Conservation (phyloP, 2,113 vertebrate genomes). For the Trochalopteron elliotii region DNA sequence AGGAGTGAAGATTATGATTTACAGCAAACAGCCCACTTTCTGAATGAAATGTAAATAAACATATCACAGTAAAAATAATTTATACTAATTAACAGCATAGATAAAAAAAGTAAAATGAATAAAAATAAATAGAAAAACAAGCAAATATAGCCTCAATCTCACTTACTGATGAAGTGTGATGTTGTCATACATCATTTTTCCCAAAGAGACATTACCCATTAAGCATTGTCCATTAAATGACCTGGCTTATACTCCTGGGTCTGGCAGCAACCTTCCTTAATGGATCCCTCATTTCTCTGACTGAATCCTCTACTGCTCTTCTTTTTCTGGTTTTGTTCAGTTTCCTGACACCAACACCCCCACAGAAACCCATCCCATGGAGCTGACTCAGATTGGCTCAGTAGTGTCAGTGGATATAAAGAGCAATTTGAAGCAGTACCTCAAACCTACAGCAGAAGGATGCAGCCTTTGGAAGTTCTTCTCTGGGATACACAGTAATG, state of each 20-base stretch:
- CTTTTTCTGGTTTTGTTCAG: background rate
- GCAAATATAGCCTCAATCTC: background rate
- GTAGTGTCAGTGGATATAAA: no score
- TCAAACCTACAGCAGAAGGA: background rate
- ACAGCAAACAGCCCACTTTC: background rate
- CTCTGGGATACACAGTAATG: background rate
- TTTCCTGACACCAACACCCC: background rate
- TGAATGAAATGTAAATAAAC: background rate
- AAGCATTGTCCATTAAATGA: background rate
- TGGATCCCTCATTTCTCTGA: background rate
- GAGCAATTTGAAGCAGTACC: background rate
- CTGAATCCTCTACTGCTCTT: background rate
- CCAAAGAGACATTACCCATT: background rate
- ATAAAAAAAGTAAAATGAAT: background rate
- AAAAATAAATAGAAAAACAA: background rate
- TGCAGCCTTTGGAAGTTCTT: background rate
- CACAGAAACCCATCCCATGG: background rate
- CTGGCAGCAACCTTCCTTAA: background rate
- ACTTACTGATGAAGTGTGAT: background rate
- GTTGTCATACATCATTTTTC: background rate
- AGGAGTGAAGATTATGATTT: background rate
- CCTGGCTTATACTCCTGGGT: background rate
- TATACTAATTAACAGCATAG: background rate
- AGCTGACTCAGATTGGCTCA: background rate
- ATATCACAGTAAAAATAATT: background rate